phyloP scores from a whole-genome alignment of 2,797 vertebrate species.

The Microcaecilia unicolor region DNA sequence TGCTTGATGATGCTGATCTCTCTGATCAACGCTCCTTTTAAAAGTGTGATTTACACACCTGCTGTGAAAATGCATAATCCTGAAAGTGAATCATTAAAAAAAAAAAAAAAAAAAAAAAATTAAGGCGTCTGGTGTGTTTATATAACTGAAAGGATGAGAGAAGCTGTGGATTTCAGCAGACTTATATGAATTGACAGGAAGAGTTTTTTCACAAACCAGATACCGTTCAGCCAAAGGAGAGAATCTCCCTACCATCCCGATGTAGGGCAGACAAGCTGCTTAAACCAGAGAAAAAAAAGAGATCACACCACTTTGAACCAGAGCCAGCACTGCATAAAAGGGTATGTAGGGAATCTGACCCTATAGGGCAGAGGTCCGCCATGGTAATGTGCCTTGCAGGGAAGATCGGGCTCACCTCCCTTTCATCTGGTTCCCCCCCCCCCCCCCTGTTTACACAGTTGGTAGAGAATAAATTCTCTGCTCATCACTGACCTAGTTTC shows the following conservation, averaged over 20 bases:
- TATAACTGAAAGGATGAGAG: not conserved
- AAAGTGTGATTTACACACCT: too few relatives aligned
- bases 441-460: slow-evolving; percentile 29
- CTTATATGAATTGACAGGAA: not conserved
- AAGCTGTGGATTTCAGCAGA: not conserved
- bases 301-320: slow-evolving; percentile 4
- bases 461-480: slow-evolving; percentile 22
- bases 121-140: too few relatives aligned
- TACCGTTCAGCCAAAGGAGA: not conserved
- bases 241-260: fast-evolving
- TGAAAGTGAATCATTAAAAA: too few relatives aligned
- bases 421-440: not conserved
- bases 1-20: too few relatives aligned
- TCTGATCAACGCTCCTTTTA: too few relatives aligned
- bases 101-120: too few relatives aligned
- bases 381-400: too few relatives aligned
- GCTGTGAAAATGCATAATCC: too few relatives aligned
- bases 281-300: slow-evolving; percentile 2
- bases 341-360: too few relatives aligned
- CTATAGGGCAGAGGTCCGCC: not conserved
- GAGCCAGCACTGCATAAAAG: slow-evolving; percentile 1
- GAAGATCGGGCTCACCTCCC: too few relatives aligned
- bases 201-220: not conserved
- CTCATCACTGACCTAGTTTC: not conserved
- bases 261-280: not conserved